Evolutionary conservation across 1,140 invertebrate species (phyloP), one percentile per base, ranked within the genome.

Genomic region (Bombus huntii): DNA sequence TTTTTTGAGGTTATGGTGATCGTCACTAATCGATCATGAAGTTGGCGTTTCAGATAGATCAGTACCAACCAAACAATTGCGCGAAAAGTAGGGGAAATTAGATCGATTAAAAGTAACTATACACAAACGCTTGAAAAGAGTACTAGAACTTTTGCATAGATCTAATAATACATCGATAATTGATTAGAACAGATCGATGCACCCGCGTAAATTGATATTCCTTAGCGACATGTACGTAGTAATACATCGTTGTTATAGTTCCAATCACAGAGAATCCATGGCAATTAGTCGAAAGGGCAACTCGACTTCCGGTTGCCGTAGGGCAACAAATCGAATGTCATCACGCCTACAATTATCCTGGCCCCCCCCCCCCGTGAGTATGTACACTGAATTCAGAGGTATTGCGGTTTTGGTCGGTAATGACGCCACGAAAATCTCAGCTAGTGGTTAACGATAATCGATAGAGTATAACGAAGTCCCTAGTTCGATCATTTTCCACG

Each of bases 401-500:
- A 18, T 39, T 82, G 80, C 22, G 80, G 80, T 74, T 44, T 34
- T 0, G 39, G 15, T 28, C 62, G 77, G 22, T 68, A 79, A 79
- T 79, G 42, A 79, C 77, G 62, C n/a, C 22, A 79, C 31, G 77
- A 82, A 82, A 74, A 82, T 74, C 53, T 47, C n/a, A n/a, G 3
- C 25, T 13, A 15, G 53, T 15, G 80, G 70, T 82, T 74, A 74
- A 62, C n/a, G 53, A n/a, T 74, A 65, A 74, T 82, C 80, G 37
- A 81, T 62, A 18, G 25, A 72, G 34, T n/a, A 12, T 44, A 74
- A 73, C 22, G 53, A 62, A 74, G 70, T 81, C n/a, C 37, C 28
- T 28, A 25, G 25, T 57, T 70, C 68, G 47, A 72, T 72, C 31
- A 25, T 42, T 81, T 25, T 42, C 65, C 34, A 13, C 34, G 15